A percentile compares a stretch with the other conserved stretches of the same genome.
phyloP scores from a whole-genome alignment of 2,888 invertebrate genomes.

The Noctua fimbriata region DNA sequence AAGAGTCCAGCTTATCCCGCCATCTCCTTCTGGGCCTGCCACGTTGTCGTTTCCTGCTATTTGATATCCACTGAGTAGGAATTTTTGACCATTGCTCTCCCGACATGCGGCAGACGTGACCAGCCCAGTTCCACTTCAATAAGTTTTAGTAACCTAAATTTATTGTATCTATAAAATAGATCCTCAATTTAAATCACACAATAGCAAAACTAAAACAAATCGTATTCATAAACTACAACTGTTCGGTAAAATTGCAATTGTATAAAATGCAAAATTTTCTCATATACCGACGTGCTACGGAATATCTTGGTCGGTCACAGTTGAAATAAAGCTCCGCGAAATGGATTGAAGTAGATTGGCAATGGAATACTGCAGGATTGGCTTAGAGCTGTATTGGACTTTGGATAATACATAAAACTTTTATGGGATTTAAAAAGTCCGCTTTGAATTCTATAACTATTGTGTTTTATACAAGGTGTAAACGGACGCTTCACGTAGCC shows the following conservation, averaged over 20 bases:
- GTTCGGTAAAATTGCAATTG: constrained; percentile 46
- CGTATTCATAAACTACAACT: constrained; percentile 44
- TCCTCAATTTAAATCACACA: constrained; percentile 10
- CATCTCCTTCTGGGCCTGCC: no score
- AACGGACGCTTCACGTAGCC: no score
- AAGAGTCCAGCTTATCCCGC: no score
- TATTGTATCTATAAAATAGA: neutral
- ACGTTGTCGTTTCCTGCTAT: no score
- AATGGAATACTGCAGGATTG: constrained; percentile 27
- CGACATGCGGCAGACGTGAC: no score
- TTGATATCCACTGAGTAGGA: no score
- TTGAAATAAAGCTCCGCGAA: constrained; percentile 54
- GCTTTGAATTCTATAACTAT: neutral
- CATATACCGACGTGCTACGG: constrained; percentile 32
- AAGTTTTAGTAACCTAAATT: neutral
- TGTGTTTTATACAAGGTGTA: neutral
- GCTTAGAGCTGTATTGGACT: constrained; percentile 3
- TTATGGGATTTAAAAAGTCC: neutral
- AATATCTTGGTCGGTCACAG: constrained; percentile 57
- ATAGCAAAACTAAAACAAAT: constrained; percentile 40
- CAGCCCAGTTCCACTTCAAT: no score
- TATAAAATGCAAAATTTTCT: constrained; percentile 59
- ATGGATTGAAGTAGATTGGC: constrained; percentile 48
- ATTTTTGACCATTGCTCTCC: no score
- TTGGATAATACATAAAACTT: neutral